Evolutionary conservation across 2,113 vertebrate species (phyloP).

Genomic region (Microcebus griseorufus): DNA sequence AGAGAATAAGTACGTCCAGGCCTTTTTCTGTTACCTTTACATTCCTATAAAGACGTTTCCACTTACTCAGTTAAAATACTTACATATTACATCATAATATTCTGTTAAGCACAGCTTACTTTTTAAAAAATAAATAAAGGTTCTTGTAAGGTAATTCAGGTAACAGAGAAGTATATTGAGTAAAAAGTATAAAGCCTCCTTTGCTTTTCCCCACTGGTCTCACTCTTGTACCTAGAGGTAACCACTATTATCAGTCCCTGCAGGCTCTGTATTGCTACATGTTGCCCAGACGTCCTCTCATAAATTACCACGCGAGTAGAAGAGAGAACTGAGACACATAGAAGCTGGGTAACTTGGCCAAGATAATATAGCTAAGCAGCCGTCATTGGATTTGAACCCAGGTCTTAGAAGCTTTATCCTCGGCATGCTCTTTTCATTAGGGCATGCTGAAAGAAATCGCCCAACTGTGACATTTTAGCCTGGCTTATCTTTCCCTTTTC

Average conservation of each 20-base stretch:
- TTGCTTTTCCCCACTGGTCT: neutral
- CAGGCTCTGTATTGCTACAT: neutral
- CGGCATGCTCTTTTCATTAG: neutral
- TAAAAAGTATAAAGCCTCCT: neutral
- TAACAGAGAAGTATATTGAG: neutral
- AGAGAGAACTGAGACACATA: neutral
- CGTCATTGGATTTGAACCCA: neutral
- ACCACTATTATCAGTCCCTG: neutral
- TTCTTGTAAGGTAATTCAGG: neutral
- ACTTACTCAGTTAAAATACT: neutral
- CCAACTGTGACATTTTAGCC: no score
- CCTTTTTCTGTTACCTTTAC: neutral
- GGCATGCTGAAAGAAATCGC: neutral
- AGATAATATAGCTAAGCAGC: neutral
- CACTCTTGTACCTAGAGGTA: neutral
- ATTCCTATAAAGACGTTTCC: neutral
- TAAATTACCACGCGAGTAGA: neutral
- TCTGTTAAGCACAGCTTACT: neutral
- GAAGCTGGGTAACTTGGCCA: neutral
- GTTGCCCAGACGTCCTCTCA: neutral
- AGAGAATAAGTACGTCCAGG: neutral
- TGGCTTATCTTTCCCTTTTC: neutral
- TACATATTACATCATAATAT: neutral
- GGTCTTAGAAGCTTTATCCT: neutral
- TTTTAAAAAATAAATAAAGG: neutral